These are phyloP conservation scores for Deilephila porcellus DNA, from an alignment of 2,888 invertebrate genomes.

Conservation along the genomic window DNA sequence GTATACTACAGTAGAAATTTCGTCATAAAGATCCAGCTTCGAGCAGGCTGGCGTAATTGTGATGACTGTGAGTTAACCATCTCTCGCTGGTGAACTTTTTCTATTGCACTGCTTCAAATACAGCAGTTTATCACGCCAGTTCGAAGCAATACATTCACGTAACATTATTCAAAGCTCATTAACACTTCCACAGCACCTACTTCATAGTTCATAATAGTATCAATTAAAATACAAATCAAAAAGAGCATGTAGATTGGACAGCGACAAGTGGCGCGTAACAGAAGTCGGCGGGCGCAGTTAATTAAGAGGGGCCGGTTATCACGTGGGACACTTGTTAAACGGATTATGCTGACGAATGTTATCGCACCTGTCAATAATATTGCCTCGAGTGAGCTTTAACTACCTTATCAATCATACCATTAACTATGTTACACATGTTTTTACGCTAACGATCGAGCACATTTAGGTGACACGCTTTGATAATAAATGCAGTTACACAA, in stretches of 20 bases:
- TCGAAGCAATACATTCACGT: no score
- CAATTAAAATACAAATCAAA: neutral
- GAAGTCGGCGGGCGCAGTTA: constrained; percentile 1
- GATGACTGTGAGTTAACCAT: no score
- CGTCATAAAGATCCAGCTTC: no score
- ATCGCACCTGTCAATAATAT: constrained; percentile 27
- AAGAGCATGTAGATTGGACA: neutral
- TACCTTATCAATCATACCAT: constrained; percentile 20
- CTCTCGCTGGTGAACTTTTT: no score
- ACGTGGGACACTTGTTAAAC: constrained; percentile 3
- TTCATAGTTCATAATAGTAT: neutral
- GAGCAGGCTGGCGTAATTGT: no score
- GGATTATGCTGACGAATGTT: constrained; percentile 26
- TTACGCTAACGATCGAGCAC: neutral
- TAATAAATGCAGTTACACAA: neutral
- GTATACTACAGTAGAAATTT: no score
- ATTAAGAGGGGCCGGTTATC: constrained; percentile 19
- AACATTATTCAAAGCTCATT: no score
- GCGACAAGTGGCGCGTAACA: constrained; percentile 6
- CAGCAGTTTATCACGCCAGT: no score
- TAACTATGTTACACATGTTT: constrained; percentile 18
- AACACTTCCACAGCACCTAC: neutral
- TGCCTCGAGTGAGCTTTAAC: constrained; percentile 18
- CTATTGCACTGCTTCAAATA: no score
- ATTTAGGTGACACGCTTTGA: constrained; percentile 1